phyloP scores from a whole-genome alignment of 2,113 vertebrate species.

The Peucedramus taeniatus region DNA sequence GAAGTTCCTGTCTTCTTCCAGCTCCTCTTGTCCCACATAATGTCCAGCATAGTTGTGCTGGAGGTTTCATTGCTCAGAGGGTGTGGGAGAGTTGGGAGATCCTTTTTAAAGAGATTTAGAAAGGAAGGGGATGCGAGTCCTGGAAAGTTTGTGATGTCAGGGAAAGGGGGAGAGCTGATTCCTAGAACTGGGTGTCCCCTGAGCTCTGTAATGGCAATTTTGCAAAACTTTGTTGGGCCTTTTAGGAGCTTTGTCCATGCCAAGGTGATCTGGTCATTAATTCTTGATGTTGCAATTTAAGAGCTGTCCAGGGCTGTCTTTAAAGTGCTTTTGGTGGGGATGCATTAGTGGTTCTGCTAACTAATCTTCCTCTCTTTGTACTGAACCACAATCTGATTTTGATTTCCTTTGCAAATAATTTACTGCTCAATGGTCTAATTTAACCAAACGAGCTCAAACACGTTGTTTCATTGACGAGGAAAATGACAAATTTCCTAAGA shows the following conservation, averaged over 20 bases:
- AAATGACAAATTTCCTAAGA: not conserved
- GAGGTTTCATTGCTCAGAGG: not conserved
- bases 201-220: not conserved
- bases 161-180: not conserved
- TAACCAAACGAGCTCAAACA: not conserved
- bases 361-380: not conserved
- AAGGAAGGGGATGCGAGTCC: not conserved
- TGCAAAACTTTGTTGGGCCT: not conserved
- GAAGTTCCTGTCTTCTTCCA: not conserved
- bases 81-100: not conserved
- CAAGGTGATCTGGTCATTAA: not conserved
- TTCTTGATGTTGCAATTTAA: not conserved
- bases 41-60: accelerated
- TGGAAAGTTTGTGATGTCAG: not conserved
- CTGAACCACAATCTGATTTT: not conserved
- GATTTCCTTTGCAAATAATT: constrained; percentile 17
- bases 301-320: not conserved
- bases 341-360: not conserved
- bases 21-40: accelerated
- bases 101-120: not conserved
- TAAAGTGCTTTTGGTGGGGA: not conserved
- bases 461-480: not conserved
- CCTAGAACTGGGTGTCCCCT: not conserved
- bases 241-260: not conserved
- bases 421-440: not conserved